Evolutionary conservation across 2,888 invertebrate genomes (phyloP), one percentile per base, ranked within the genome.

Genomic region (Marasmarcha lunaedactyla): DNA sequence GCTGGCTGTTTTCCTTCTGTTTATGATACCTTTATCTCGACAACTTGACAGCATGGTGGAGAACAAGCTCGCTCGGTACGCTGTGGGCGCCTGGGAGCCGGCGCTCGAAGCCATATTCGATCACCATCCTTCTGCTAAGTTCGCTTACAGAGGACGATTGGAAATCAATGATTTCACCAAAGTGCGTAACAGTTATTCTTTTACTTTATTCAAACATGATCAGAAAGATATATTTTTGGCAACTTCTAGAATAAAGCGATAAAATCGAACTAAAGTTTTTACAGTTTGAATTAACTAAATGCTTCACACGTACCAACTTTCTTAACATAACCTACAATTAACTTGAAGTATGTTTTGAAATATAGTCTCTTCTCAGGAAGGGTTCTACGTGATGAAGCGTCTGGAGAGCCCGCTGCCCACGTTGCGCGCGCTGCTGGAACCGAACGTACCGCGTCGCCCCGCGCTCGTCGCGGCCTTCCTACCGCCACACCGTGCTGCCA

Each of bases 121-220:
- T 2, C 84, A 84, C 33, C 85, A 88, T 44, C 81, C 88, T 0
- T 86, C 89, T 0, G 81, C 87, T 15, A 90, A 90, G 56, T 85
- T 90, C 40, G 87, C 87, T 1, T 85, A 88, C 48, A 86, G 85
- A 0, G 88, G 88, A 3, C 74, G 81, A 1, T 59, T 90, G 20
- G 86, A 86, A 1, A 76, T 89, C 27, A 86, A 85, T 44, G 89
- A 90, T 42, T 71, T 84, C 13, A 89, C 88, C 0, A 64, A 73
- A 49, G 81, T 74, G n/a, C n/a, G n/a, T n/a, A n/a, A n/a, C n/a
- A n/a, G 47, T n/a, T n/a, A n/a, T n/a, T n/a, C n/a, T n/a, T n/a
- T n/a, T n/a, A n/a, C n/a, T n/a, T n/a, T n/a, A n/a, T n/a, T n/a
- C n/a, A n/a, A n/a, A n/a, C n/a, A n/a, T n/a, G n/a, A n/a, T n/a